Evolutionary conservation across 1,140 invertebrate species (phyloP).

Genomic region (Micrasema longulum): DNA sequence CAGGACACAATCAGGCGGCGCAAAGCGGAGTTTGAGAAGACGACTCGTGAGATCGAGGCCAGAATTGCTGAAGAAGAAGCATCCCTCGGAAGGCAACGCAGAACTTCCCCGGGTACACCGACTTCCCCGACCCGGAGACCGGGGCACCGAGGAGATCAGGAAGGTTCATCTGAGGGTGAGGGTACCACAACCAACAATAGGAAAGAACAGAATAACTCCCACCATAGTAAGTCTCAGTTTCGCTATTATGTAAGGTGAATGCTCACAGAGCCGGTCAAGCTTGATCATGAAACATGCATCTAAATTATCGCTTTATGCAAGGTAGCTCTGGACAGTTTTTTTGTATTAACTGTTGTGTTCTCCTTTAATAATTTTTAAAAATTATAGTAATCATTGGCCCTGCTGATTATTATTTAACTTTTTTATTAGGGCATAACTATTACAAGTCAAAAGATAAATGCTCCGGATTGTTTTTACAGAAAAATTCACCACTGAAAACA

Average conservation of each 20-base stretch:
- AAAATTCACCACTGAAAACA: constrained; percentile 37
- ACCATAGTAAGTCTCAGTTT: constrained; percentile 52
- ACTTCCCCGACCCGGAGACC: background rate
- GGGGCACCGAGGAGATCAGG: constrained; percentile 18
- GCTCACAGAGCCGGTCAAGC: background rate
- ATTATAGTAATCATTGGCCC: constrained; percentile 5
- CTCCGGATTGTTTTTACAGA: constrained; percentile 49
- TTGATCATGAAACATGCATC: background rate
- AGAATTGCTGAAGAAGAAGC: constrained; percentile 61
- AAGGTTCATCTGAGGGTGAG: constrained; percentile 52
- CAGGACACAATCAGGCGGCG: constrained; percentile 64
- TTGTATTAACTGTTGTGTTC: background rate
- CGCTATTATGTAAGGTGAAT: constrained; percentile 27
- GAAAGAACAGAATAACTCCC: constrained; percentile 52
- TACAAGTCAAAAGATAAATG: constrained; percentile 44
- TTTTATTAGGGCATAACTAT: background rate
- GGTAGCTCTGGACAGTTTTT: too few species aligned
- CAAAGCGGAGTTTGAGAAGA: constrained; percentile 63
- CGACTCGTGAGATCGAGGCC: constrained; percentile 65
- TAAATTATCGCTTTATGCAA: too few species aligned
- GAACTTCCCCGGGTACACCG: constrained; percentile 20
- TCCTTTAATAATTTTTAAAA: constrained; percentile 1
- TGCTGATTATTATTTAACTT: constrained; percentile 6
- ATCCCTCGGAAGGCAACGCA: constrained; percentile 48
- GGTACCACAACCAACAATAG: constrained; percentile 51